Evolutionary conservation across 2,888 invertebrate genomes (phyloP), one percentile per base, ranked within the genome.

Genomic region (Coleophora flavipennella): DNA sequence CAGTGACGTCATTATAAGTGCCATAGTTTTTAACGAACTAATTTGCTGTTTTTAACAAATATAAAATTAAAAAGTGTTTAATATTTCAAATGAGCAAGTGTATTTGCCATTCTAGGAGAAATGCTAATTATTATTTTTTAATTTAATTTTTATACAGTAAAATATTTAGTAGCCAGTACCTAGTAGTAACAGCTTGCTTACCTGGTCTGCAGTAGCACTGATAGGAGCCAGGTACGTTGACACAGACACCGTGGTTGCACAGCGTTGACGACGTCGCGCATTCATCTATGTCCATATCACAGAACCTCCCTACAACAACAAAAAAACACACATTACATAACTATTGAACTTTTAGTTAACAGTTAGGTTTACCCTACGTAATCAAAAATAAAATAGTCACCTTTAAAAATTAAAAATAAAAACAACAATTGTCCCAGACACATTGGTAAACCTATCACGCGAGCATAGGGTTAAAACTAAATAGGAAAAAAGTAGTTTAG

Each of bases 121-220:
- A n/a, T n/a, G n/a, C n/a, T n/a, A n/a, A n/a, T n/a, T n/a, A n/a
- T n/a, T n/a, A n/a, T n/a, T n/a, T n/a, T n/a, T n/a, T n/a, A n/a
- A n/a, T n/a, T n/a, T n/a, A n/a, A n/a, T n/a, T n/a, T n/a, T n/a
- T n/a, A n/a, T n/a, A n/a, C n/a, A n/a, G n/a, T n/a, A n/a, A n/a
- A n/a, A n/a, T n/a, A n/a, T n/a, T n/a, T n/a, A n/a, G n/a, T n/a
- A n/a, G n/a, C n/a, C n/a, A n/a, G n/a, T n/a, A n/a, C n/a, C n/a
- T n/a, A 20, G 20, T 20, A 20, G 6, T 2, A 29, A 8, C 11
- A 29, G n/a, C n/a, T n/a, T n/a, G n/a, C 29, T 25, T 53, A 85
- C 84, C 96, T n/a, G 94, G 93, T 37, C 87, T 88, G 68, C 96
- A 96, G 59, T 91, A 92, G 69, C 96, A 96, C 58, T 92, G 90